Percentiles rank a stretch among this genome's conserved stretches.
These are phyloP conservation scores for Herpailurus yagouaroundi DNA, from an alignment of 2,113 vertebrate genomes.

Conservation along the genomic window DNA sequence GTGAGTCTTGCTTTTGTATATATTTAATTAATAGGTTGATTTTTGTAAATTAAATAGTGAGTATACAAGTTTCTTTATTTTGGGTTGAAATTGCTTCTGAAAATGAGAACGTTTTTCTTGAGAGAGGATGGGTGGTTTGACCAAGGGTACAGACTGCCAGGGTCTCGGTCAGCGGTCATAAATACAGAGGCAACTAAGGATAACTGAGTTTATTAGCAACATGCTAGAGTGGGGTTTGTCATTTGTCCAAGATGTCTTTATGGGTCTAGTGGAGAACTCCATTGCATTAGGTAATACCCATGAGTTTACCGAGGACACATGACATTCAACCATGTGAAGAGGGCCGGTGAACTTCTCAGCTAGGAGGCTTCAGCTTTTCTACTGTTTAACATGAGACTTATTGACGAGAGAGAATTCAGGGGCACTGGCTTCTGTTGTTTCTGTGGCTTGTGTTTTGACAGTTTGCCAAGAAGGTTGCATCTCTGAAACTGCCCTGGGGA, in stretches of 20 bases:
- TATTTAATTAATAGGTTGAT: background rate
- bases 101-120: slow-evolving; percentile 39
- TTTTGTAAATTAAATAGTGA: background rate
- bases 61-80: background rate
- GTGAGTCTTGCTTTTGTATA: slow-evolving; percentile 9
- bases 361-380: background rate
- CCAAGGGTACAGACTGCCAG: background rate
- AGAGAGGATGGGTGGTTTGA: background rate
- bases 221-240: background rate
- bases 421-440: background rate
- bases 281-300: background rate
- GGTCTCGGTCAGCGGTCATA: background rate
- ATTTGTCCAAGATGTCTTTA: background rate
- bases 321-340: background rate
- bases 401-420: background rate
- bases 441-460: slow-evolving; percentile 20
- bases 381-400: background rate
- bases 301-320: background rate
- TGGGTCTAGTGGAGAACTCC: background rate
- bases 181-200: background rate
- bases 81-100: background rate
- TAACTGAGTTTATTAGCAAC: background rate
- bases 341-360: background rate
- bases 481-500: slow-evolving; percentile 62
- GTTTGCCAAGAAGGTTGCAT: background rate